These are phyloP conservation scores for Heliconius charithonia DNA, from an alignment of 2,888 invertebrate species.

Conservation along the genomic window DNA sequence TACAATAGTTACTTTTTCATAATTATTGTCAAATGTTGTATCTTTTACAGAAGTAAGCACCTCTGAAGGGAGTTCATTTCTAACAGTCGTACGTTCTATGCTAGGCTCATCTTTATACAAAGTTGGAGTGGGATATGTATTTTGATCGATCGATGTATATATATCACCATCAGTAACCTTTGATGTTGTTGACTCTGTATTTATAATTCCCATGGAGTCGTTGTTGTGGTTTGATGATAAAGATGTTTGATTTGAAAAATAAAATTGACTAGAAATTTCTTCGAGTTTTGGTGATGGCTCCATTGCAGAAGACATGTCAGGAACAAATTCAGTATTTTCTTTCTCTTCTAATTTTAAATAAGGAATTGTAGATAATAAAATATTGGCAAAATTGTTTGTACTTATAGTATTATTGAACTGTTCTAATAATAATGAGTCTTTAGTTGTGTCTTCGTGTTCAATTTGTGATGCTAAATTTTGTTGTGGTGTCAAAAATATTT, in stretches of 20 bases:
- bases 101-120: neutral
- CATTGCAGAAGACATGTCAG: neutral
- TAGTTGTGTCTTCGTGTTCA: neutral
- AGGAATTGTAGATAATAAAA: too few species aligned
- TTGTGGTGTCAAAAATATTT: neutral
- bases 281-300: neutral
- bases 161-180: neutral
- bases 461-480: neutral
- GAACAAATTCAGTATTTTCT: neutral
- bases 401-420: neutral
- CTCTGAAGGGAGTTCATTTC: neutral
- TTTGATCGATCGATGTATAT: neutral
- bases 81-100: neutral
- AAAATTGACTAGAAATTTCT: slow-evolving; percentile 2
- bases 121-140: neutral
- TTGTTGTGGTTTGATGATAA: neutral
- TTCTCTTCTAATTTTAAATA: slow-evolving; percentile 1
- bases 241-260: neutral
- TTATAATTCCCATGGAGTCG: neutral
- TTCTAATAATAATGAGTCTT: neutral
- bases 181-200: neutral
- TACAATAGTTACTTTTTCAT: neutral
- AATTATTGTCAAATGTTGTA: neutral
- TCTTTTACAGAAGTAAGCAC: neutral
- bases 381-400: neutral